Conservation (phyloP, 2,888 invertebrate genomes). For the Gandaritis pyraliata region DNA sequence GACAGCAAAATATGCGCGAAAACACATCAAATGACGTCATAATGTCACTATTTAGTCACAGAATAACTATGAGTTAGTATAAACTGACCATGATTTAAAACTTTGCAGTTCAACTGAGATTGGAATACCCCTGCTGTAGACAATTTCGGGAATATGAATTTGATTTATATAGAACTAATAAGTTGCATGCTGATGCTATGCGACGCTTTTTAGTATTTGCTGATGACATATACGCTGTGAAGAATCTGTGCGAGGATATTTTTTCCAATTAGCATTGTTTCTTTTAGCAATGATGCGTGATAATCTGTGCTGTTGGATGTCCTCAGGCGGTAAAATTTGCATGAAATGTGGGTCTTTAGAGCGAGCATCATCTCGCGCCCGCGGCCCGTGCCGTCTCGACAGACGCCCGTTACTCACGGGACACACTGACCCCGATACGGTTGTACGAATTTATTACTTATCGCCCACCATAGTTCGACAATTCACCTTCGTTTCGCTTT, state of each 20-base stretch:
- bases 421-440: conserved; percentile 76
- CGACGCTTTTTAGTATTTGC: conserved; percentile 15
- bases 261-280: conserved; percentile 58
- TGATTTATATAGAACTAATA: too few species aligned
- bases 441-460: conserved; percentile 57
- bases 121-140: too few species aligned
- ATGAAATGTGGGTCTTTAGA: conserved; percentile 64
- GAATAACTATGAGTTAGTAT: too few species aligned
- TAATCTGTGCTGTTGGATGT: conserved; percentile 50
- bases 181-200: too few species aligned
- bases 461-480: conserved; percentile 49
- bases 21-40: too few species aligned
- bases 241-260: conserved; percentile 40
- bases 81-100: too few species aligned
- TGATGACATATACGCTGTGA: conserved; percentile 1
- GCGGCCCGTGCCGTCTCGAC: conserved; percentile 57
- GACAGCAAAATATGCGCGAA: too few species aligned
- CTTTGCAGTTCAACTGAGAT: too few species aligned
- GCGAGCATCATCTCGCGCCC: conserved; percentile 45
- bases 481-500: conserved; percentile 39
- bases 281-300: conserved; percentile 51
- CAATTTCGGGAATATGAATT: too few species aligned
- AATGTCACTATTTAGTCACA: too few species aligned
- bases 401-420: conserved; percentile 66
- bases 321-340: conserved; percentile 56